Evolutionary conservation across 2,888 invertebrate genomes (phyloP), one percentile per base, ranked within the genome.

Genomic region (Sinotaia quadrata): DNA sequence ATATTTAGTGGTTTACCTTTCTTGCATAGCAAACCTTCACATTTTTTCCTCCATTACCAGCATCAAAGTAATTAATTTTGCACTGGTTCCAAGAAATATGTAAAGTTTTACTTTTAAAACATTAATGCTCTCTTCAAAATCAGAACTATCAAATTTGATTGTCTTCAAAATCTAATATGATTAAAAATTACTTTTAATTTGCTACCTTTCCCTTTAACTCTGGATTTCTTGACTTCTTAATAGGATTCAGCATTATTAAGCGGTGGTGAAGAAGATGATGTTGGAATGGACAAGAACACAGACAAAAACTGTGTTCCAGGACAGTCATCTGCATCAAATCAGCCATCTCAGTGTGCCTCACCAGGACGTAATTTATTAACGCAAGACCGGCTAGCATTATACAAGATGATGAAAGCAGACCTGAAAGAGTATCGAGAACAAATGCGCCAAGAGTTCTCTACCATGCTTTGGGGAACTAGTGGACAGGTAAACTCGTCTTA

Each of bases 241-340:
- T 33, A 65, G 65, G 65, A 65, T 15, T 65, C 56, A 7, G 65
- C 41, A n/a, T 52, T 52, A 8, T 15, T 41, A 31, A 65, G 54
- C 31, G 65, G 65, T 54, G 65, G 33, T 5, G 65, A 65, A n/a
- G 75, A 75, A 41, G 76, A 76, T 31, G 76, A 78, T 27, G 72
- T 18, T 8, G 47, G 24, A 21, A n/a, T 76, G 31, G 77, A 77
- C 71, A 73, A 73, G 59, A 72, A 68, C 24, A 37, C 71, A 10
- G 74, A 70, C 8, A 70, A 69, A 33, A 59, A 66, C 15, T 47
- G 57, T 21, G 61, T 54, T 34, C n/a, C 65, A 44, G 59, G 44
- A 29, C 33, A 58, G 36, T 54, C 12, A 33, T 56, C 65, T 61
- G 7, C 49, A 12, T 31, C 49, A 27, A 41, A 24, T 44, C 52